phyloP scores from a whole-genome alignment of 2,888 invertebrate genomes.

The Metallyticus violacea region DNA sequence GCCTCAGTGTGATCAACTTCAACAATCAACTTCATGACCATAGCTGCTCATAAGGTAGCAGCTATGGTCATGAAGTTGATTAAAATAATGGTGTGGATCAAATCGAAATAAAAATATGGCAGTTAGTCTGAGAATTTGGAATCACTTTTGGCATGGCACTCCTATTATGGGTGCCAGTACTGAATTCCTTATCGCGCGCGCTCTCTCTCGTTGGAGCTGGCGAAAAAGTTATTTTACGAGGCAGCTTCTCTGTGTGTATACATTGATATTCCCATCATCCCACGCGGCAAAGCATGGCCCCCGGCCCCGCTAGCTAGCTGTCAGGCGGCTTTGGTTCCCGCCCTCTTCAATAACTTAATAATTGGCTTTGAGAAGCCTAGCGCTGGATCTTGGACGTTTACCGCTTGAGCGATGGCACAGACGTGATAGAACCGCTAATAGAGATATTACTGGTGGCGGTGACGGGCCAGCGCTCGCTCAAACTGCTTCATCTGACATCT shows the following conservation, averaged over 20 bases:
- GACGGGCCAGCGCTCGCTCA: background rate
- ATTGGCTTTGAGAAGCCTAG: background rate
- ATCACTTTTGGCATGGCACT: background rate
- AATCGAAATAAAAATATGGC: no score
- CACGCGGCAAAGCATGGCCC: background rate
- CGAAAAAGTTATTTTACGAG: background rate
- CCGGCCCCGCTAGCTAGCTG: slow-evolving; percentile 4
- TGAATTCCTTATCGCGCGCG: background rate
- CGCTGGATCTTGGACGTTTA: slow-evolving; percentile 9
- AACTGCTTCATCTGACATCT: background rate
- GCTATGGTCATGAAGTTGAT: no score
- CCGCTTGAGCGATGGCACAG: slow-evolving; percentile 17
- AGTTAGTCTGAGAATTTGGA: background rate
- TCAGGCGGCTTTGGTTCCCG: background rate
- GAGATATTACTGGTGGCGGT: slow-evolving; percentile 24
- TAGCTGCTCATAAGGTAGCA: no score
- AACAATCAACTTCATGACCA: no score
- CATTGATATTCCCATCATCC: background rate
- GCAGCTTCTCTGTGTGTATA: background rate
- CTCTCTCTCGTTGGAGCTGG: no score
- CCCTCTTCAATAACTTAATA: slow-evolving; percentile 20
- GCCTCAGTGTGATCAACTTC: no score
- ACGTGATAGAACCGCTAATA: slow-evolving; percentile 25
- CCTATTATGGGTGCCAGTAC: background rate
- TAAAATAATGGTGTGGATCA: no score